Evolutionary conservation across 2,888 invertebrate species (phyloP), one percentile per base, ranked within the genome.

Genomic region (Anoplius nigerrimus): DNA sequence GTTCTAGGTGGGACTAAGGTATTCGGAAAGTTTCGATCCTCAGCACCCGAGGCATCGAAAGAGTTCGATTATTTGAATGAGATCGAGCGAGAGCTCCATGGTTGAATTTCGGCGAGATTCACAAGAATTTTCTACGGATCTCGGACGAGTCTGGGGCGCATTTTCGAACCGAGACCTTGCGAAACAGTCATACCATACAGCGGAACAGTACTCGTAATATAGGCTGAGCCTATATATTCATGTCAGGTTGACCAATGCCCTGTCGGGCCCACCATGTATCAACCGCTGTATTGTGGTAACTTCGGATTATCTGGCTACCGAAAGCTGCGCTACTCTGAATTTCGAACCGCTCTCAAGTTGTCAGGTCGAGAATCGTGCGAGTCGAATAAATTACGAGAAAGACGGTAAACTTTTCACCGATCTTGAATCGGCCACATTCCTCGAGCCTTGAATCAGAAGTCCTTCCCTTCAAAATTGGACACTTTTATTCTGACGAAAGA

Each of bases 181-280:
- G 13, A 18, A 48, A 16, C 48, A 13, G 48, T 8, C 16, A 4
- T 46, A 16, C 22, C 45, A 16, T 71, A 73, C 76, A 82, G 74
- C 62, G 74, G 78, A 78, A 73, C 72, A 68, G 78, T 58, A 46
- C 48, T 48, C 48, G 58, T 78, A 74, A 79, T 80, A 78, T 75
- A 82, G 79, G 73, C 74, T 57, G 68, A 64, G 78, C 79, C 72
- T 48, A 84, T 84, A 83, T 79, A 82, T 84, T 75, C 71, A 78
- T 54, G 84, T 83, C 84, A 79, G 74, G 80, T 82, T 82, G 81
- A 84, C 82, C 84, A 82, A 83, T 82, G 84, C 75, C 80, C 84
- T 78, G 81, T 80, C 79, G 69, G 71, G 78, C 75, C 78, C 74
- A 69, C 79, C 78, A 81, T 84, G 78, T 75, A 84, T 84, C 84